phyloP scores from a whole-genome alignment of 1,140 invertebrate genomes.

The Phortica variegata region DNA sequence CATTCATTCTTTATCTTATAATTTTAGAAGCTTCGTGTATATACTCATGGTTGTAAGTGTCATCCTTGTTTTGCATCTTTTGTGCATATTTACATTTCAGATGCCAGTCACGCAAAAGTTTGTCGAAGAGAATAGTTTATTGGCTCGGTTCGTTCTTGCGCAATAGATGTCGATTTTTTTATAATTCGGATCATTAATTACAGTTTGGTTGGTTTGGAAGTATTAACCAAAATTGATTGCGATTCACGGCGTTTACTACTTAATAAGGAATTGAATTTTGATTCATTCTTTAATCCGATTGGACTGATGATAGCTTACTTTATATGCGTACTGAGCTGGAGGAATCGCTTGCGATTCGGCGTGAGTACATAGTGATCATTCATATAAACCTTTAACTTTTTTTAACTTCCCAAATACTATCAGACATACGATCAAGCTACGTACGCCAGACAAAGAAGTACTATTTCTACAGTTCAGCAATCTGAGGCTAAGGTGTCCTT shows the following conservation, averaged over 20 bases:
- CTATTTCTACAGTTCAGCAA: background rate
- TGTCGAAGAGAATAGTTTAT: background rate
- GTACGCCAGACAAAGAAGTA: background rate
- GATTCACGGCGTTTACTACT: background rate
- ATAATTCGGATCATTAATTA: background rate
- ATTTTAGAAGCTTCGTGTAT: background rate
- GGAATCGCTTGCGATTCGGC: slow-evolving; percentile 66
- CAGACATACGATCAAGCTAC: slow-evolving; percentile 10
- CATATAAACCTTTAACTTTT: background rate
- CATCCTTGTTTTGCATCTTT: no score
- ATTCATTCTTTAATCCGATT: slow-evolving; percentile 71
- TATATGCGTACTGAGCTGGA: slow-evolving; percentile 67
- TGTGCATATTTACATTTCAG: no score
- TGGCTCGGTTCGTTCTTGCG: background rate
- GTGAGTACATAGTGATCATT: slow-evolving; percentile 51
- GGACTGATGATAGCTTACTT: slow-evolving; percentile 74
- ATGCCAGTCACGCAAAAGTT: background rate
- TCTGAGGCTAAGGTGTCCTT: slow-evolving; percentile 47
- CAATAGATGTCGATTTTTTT: background rate
- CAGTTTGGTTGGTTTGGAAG: background rate
- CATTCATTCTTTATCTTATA: background rate
- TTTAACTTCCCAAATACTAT: slow-evolving; percentile 10
- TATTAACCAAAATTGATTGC: background rate
- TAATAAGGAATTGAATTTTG: slow-evolving; percentile 63
- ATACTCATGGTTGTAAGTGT: background rate